Evolutionary conservation across 2,888 invertebrate species (phyloP).

Genomic region (Cybosia mesomella): DNA sequence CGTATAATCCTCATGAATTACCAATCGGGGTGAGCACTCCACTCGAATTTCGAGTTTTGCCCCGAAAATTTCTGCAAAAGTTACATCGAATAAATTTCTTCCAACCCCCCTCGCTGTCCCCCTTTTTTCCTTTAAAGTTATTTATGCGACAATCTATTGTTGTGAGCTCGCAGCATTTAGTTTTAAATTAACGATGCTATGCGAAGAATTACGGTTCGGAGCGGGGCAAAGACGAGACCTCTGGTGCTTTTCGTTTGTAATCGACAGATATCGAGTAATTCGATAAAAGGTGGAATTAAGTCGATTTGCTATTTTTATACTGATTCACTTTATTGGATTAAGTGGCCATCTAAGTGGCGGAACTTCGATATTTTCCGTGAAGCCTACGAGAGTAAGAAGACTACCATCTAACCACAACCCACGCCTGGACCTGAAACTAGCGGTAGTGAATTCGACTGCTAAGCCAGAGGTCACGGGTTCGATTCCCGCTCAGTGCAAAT

Average conservation of each 20-base stretch:
- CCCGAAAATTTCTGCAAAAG: conserved; percentile 51
- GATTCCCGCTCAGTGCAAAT: too few species aligned
- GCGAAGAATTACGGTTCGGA: conserved; percentile 64
- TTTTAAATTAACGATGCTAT: conserved; percentile 80
- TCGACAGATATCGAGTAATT: conserved; percentile 65
- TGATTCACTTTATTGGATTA: conserved; percentile 54
- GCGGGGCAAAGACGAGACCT: conserved; percentile 45
- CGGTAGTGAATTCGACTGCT: too few species aligned
- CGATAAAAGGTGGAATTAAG: conserved; percentile 66
- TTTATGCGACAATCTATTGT: conserved; percentile 79
- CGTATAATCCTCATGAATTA: conserved; percentile 63
- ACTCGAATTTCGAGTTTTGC: conserved; percentile 44
- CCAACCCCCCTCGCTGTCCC: conserved; percentile 48
- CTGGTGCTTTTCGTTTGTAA: conserved; percentile 56
- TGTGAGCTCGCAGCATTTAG: conserved; percentile 69
- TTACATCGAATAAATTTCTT: conserved; percentile 50
- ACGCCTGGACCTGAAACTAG: too few species aligned
- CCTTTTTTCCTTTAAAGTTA: conserved; percentile 71
- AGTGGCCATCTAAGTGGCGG: too few species aligned
- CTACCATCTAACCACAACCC: too few species aligned
- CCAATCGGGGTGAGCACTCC: conserved; percentile 52
- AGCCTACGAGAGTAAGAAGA: too few species aligned
- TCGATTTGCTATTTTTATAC: conserved; percentile 53
- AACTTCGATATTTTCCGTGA: too few species aligned
- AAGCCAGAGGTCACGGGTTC: too few species aligned